These are phyloP conservation scores for Coranthus polyacanthus DNA, from an alignment of 2,797 vertebrate species.

Conservation along the genomic window DNA sequence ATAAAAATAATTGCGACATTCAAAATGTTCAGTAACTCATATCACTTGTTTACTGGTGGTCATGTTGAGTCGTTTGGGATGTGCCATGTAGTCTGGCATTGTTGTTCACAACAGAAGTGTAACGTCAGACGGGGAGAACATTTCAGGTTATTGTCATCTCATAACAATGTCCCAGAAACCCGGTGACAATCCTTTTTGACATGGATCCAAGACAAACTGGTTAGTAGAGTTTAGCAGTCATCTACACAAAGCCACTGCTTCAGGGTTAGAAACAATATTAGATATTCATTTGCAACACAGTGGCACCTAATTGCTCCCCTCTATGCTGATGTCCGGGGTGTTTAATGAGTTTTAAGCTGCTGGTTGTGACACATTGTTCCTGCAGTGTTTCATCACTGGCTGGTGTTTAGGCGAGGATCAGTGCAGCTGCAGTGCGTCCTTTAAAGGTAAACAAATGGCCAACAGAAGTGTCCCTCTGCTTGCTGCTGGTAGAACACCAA, in stretches of 20 bases:
- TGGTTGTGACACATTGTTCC: conserved; percentile 21
- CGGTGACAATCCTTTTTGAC: conserved; percentile 55
- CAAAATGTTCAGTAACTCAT: conserved; percentile 1
- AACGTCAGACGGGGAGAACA: conserved; percentile 56
- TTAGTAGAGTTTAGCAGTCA: conserved; percentile 64
- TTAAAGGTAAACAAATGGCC: conserved; percentile 74
- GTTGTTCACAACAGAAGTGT: conserved; percentile 47
- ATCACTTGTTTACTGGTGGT: conserved; percentile 5
- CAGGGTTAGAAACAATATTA: conserved; percentile 30
- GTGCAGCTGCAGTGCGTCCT: conserved; percentile 64
- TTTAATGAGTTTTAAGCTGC: conserved; percentile 23
- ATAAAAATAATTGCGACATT: neutral
- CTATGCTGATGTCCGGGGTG: conserved; percentile 7
- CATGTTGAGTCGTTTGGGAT: conserved; percentile 15
- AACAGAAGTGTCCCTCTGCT: conserved; percentile 58
- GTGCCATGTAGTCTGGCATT: conserved; percentile 27
- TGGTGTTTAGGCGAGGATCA: conserved; percentile 41
- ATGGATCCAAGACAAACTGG: conserved; percentile 64
- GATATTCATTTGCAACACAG: conserved; percentile 39
- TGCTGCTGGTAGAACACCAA: conserved; percentile 64
- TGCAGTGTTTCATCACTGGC: conserved; percentile 37
- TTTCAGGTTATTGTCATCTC: conserved; percentile 48
- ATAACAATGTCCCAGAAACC: conserved; percentile 43
- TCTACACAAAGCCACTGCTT: conserved; percentile 52
- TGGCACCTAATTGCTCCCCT: conserved; percentile 6